Evolutionary conservation across 2,888 invertebrate genomes (phyloP).

Genomic region (Ferdinandea cuprea): DNA sequence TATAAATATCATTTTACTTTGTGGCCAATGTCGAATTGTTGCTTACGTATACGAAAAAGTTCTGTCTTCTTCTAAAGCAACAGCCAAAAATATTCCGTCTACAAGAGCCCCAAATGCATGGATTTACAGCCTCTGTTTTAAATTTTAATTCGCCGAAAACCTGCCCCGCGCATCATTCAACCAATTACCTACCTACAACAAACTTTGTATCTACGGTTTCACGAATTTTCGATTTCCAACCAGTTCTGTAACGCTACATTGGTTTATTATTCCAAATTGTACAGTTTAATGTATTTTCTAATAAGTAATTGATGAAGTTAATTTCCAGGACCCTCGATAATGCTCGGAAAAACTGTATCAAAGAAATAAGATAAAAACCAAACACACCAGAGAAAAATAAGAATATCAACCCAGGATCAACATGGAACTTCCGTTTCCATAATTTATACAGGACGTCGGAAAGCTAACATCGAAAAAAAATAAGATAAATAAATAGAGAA

Average conservation of each 20-base stretch:
- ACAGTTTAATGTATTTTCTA: slow-evolving; percentile 70
- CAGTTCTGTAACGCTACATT: slow-evolving; percentile 6
- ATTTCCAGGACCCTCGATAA: slow-evolving; percentile 68
- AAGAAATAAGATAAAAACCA: slow-evolving; percentile 54
- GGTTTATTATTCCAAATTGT: slow-evolving; percentile 63
- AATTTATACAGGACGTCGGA: slow-evolving; percentile 70
- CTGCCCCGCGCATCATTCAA: neutral
- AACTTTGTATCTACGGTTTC: neutral
- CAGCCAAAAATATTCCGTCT: too few relatives aligned
- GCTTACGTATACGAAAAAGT: too few relatives aligned
- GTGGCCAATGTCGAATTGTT: too few relatives aligned
- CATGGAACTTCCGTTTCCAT: slow-evolving; percentile 72
- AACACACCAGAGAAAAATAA: slow-evolving; percentile 13
- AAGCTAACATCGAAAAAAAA: slow-evolving; percentile 57
- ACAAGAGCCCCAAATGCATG: too few relatives aligned
- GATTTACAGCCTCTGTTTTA: too few relatives aligned
- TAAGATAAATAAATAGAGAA: too few relatives aligned
- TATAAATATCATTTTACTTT: too few relatives aligned
- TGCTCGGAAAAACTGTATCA: slow-evolving; percentile 60
- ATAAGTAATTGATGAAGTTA: slow-evolving; percentile 75
- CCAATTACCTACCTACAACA: neutral
- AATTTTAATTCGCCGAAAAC: too few relatives aligned
- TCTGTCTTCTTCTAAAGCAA: too few relatives aligned
- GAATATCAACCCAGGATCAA: slow-evolving; percentile 56
- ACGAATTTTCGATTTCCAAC: slow-evolving; percentile 13